Conservation (phyloP, 2,888 invertebrate species). For the Parochlus steinenii region DNA sequence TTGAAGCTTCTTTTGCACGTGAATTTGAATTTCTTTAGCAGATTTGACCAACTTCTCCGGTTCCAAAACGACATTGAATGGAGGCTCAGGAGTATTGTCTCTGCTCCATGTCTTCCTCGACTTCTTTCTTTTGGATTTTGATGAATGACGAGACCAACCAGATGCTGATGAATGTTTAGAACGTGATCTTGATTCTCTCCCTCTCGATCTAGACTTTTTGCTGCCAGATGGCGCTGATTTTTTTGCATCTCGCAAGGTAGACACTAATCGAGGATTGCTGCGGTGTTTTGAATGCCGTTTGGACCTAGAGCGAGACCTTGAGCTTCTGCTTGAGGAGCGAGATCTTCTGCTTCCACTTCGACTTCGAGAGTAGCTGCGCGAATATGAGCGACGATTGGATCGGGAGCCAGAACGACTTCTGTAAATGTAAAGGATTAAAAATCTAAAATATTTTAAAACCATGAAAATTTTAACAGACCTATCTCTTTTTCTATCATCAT, state of each 20-base stretch:
- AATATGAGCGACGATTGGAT: background rate
- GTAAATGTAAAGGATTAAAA: background rate
- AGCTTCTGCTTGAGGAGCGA: slow-evolving; percentile 23
- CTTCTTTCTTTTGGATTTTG: slow-evolving; percentile 15
- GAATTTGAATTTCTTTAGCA: slow-evolving; percentile 25
- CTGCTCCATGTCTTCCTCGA: slow-evolving; percentile 10
- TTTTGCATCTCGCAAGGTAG: slow-evolving; percentile 13
- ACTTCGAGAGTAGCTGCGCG: slow-evolving; percentile 4
- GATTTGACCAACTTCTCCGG: slow-evolving; percentile 24
- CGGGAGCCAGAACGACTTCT: slow-evolving; percentile 4
- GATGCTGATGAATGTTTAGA: slow-evolving; percentile 12
- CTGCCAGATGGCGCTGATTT: slow-evolving; percentile 18
- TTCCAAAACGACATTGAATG: slow-evolving; percentile 18
- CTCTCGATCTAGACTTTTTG: slow-evolving; percentile 18
- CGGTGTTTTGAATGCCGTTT: slow-evolving; percentile 17
- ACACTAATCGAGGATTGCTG: slow-evolving; percentile 14
- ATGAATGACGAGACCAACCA: slow-evolving; percentile 9
- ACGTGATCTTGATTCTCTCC: slow-evolving; percentile 18
- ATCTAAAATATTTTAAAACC: background rate
- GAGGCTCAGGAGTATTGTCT: background rate
- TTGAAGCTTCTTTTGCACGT: slow-evolving; percentile 23
- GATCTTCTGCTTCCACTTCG: slow-evolving; percentile 16
- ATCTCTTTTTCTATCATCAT: slow-evolving; percentile 17
- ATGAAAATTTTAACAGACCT: background rate
- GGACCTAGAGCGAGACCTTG: slow-evolving; percentile 28